These are phyloP conservation scores for Sciaenops ocellatus DNA, from an alignment of 2,797 vertebrate species.

Conservation along the genomic window DNA sequence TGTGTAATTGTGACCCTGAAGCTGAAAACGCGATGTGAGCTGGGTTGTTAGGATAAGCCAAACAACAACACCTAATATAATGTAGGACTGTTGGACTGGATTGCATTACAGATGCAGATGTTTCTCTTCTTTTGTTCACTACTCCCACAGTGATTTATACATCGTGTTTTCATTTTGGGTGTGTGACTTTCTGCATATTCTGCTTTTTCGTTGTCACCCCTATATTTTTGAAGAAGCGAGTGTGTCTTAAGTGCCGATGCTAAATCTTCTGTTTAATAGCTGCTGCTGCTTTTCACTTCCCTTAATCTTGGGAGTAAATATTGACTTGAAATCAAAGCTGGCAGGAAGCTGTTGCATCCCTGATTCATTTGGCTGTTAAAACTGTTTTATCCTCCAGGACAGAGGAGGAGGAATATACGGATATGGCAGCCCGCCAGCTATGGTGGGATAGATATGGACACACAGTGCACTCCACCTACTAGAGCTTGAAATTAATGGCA, in stretches of 20 bases:
- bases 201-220: constrained; percentile 22
- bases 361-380: constrained; percentile 79
- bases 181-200: constrained; percentile 47
- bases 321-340: constrained; percentile 82
- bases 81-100: neutral
- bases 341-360: constrained; percentile 69
- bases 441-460: constrained; percentile 47
- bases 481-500: constrained; percentile 10
- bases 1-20: constrained; percentile 1
- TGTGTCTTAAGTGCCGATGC: constrained; percentile 50
- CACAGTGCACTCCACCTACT: constrained; percentile 18
- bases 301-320: constrained; percentile 76
- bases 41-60: neutral
- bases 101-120: neutral
- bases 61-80: neutral
- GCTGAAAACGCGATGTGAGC: neutral
- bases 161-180: constrained; percentile 38
- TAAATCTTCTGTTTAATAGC: constrained; percentile 65
- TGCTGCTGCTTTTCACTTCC: constrained; percentile 61
- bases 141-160: constrained; percentile 20
- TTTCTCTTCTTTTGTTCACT: constrained; percentile 5
- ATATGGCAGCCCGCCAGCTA: constrained; percentile 58
- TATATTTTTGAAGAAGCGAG: constrained; percentile 40
- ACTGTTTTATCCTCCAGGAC: constrained; percentile 66
- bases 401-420: constrained; percentile 46